Conservation (phyloP, 1,140 invertebrate genomes). For the Schlechtendalia chinensis region DNA sequence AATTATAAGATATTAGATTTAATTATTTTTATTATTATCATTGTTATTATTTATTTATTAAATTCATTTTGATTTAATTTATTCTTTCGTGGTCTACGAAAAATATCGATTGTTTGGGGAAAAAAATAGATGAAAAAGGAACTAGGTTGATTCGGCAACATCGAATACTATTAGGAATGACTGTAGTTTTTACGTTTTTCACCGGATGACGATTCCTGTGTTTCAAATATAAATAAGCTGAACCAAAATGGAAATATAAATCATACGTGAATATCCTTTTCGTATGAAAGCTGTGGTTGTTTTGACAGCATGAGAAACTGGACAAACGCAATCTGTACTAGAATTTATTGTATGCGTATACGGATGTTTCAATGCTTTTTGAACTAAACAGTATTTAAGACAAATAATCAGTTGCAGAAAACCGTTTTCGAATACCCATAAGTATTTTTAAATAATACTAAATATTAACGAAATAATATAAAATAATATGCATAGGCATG, state of each 20-base stretch:
- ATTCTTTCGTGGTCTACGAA: too few species aligned
- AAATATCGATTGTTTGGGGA: too few species aligned
- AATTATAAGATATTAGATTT: too few species aligned
- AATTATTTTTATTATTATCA: too few species aligned
- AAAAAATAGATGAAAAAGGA: too few species aligned
- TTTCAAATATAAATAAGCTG: background rate
- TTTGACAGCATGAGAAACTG: slow-evolving; percentile 2
- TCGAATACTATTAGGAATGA: too few species aligned
- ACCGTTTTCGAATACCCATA: background rate
- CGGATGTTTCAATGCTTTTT: background rate
- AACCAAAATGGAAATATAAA: background rate
- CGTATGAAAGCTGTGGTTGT: background rate
- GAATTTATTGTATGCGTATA: background rate
- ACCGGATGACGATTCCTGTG: background rate
- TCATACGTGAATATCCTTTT: background rate
- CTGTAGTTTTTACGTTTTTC: background rate
- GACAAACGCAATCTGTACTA: background rate
- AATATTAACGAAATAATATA: background rate
- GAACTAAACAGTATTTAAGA: background rate
- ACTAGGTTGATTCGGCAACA: too few species aligned
- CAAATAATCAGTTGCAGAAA: background rate
- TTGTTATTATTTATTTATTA: too few species aligned
- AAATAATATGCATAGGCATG: too few species aligned
- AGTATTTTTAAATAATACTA: background rate
- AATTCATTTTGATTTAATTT: too few species aligned